Base-by-base conservation (phyloP, 2,888 invertebrate genomes). In the Euzophera pinguis region DNA sequence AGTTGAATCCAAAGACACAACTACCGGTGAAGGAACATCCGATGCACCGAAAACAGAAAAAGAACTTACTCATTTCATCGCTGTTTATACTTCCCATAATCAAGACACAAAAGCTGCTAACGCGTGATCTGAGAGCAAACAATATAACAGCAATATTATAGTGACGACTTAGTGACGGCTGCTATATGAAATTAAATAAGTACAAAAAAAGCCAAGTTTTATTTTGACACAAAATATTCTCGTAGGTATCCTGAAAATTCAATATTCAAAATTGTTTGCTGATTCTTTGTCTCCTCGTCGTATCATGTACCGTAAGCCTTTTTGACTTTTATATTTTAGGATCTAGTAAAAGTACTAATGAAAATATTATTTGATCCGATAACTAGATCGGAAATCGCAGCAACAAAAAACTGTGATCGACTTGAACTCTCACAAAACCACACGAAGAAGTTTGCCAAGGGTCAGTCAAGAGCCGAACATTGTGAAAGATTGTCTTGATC, bases 401-500 rank as follows among this genome's bases (percentile, higher is more conserved):
- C 13, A 51, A 51, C 34, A 10, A 13, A 12, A n/a, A 29, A 1
- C 27, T 3, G 9, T 37, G 7, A 27, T 10, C 16, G 29, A 29
- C 34, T 42, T 12, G 43, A 58, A 53, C 50, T 12, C 45, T 48
- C 54, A 53, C 55, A 50, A 29, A 38, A 38, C 54, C 49, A 54
- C 50, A 47, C 54, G 45, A 38, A 54, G 50, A 54, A 53, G 53
- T 54, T 55, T 56, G 55, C 49, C 67, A 65, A 63, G 69, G 70
- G 73, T 72, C 71, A 63, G 51, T 56, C 45, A 52, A 54, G 43
- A 47, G 53, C 42, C 27, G 39, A 45, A 52, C 55, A 61, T 88
- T 87, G 84, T 75, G 85, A 82, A 85, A 89, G 71, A 77, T 47
- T 49, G 57, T 58, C 53, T 52, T 62, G 58, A 62, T 69, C 64